phyloP scores from a whole-genome alignment of 1,140 invertebrate genomes.

The Lordiphosa collinella region DNA sequence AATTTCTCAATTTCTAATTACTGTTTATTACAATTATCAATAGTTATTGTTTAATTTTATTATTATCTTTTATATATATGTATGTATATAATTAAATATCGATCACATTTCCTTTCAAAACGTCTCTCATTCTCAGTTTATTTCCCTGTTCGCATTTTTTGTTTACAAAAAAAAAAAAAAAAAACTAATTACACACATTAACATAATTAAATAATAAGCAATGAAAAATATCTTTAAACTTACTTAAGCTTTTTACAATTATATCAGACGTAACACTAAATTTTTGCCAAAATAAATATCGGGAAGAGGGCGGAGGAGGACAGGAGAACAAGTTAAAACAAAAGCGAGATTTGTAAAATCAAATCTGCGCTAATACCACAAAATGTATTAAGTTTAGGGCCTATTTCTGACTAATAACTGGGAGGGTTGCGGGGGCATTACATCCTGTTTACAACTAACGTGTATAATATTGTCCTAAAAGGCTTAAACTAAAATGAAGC shows the following conservation, averaged over 20 bases:
- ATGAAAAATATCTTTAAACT: conserved; percentile 23
- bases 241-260: background rate
- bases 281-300: conserved; percentile 24
- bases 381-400: conserved; percentile 37
- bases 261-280: conserved; percentile 11
- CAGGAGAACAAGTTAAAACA: conserved; percentile 15
- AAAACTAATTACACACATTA: background rate
- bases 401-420: too few relatives aligned
- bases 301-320: background rate
- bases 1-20: conserved; percentile 9
- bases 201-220: conserved; percentile 3
- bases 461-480: conserved; percentile 76
- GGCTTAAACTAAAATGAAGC: conserved; percentile 62
- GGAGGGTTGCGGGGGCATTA: background rate
- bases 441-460: background rate
- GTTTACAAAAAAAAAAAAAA: conserved; percentile 10
- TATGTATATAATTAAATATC: conserved; percentile 61
- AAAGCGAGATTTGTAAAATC: conserved; percentile 66
- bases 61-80: conserved; percentile 2
- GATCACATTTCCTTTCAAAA: conserved; percentile 77
- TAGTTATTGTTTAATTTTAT: conserved; percentile 33
- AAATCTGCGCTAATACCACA: conserved; percentile 66
- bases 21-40: conserved; percentile 38
- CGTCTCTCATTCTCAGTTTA: conserved; percentile 52
- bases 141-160: conserved; percentile 56